These are phyloP conservation scores for Siniperca obscura DNA, from an alignment of 2,797 vertebrate species.

Conservation along the genomic window DNA sequence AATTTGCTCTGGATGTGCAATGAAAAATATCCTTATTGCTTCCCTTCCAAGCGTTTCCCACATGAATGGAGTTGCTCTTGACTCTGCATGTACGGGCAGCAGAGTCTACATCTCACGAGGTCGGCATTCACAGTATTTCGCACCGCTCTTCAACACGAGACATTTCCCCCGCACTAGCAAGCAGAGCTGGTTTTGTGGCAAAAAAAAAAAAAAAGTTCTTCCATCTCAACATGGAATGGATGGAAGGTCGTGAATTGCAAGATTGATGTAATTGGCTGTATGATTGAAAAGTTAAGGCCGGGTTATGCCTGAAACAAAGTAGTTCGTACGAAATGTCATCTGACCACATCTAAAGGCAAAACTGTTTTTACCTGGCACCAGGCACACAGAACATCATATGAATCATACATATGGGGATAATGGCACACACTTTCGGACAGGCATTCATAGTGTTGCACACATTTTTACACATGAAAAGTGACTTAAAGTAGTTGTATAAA, in stretches of 20 bases:
- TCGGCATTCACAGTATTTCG: constrained; percentile 8
- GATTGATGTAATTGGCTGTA: not conserved
- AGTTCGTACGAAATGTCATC: not conserved
- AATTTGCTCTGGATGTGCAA: constrained; percentile 74
- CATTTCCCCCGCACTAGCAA: not conserved
- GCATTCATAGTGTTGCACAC: not conserved
- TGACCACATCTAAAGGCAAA: not conserved
- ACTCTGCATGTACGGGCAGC: constrained; percentile 25
- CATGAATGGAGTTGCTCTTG: constrained; percentile 47
- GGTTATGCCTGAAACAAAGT: not conserved
- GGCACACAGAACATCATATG: no score
- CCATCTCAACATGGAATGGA: not conserved
- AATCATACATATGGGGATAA: not conserved
- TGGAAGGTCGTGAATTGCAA: not conserved
- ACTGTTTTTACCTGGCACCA: not conserved
- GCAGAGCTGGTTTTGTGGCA: not conserved
- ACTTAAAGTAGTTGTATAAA: not conserved
- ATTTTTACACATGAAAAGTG: not conserved
- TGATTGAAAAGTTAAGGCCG: not conserved
- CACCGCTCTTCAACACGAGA: not conserved
- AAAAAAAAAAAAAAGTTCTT: not conserved
- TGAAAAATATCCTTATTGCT: constrained; percentile 67
- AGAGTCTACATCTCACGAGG: constrained; percentile 22
- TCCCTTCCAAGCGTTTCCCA: constrained; percentile 48
- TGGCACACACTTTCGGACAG: not conserved